Conservation (phyloP, 2,113 vertebrate genomes). For the Willisornis vidua region DNA sequence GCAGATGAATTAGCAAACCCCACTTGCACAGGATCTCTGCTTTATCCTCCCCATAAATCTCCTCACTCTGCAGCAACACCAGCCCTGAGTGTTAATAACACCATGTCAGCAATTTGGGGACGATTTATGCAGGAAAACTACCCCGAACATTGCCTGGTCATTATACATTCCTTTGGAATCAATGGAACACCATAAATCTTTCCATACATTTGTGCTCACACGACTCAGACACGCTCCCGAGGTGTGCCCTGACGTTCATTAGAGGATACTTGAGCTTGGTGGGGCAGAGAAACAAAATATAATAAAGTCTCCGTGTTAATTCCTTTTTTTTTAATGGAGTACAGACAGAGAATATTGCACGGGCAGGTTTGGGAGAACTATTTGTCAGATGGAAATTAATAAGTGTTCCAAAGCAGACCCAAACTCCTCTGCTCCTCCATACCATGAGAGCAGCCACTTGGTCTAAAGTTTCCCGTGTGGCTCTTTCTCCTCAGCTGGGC, state of each 20-base stretch:
- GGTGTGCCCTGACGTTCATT: not conserved
- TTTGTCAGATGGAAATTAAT: conserved; percentile 46
- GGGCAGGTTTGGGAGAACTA: not conserved
- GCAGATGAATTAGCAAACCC: conserved; percentile 7
- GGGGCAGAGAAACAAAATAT: not conserved
- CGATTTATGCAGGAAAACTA: conserved; percentile 19
- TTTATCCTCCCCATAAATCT: conserved; percentile 57
- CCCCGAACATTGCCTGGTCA: conserved; percentile 15
- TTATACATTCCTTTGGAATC: conserved; percentile 38
- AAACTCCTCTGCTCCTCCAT: conserved; percentile 17
- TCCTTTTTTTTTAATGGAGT: not conserved
- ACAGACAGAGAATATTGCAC: not conserved
- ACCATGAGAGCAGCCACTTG: conserved; percentile 23
- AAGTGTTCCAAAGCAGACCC: conserved; percentile 37
- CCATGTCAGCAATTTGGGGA: not conserved
- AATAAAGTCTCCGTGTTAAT: not conserved
- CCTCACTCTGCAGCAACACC: not conserved
- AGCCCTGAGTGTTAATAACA: conserved; percentile 10
- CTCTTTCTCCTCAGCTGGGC: conserved; percentile 72
- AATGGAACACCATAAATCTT: conserved; percentile 18
- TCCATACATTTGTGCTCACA: not conserved
- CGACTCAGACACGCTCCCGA: not conserved
- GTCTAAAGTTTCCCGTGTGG: conserved; percentile 73
- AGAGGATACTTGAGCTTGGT: not conserved
- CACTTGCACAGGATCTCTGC: not conserved